These are phyloP conservation scores for Cichladusa arquata DNA, from an alignment of 2,113 vertebrate species.

Conservation along the genomic window DNA sequence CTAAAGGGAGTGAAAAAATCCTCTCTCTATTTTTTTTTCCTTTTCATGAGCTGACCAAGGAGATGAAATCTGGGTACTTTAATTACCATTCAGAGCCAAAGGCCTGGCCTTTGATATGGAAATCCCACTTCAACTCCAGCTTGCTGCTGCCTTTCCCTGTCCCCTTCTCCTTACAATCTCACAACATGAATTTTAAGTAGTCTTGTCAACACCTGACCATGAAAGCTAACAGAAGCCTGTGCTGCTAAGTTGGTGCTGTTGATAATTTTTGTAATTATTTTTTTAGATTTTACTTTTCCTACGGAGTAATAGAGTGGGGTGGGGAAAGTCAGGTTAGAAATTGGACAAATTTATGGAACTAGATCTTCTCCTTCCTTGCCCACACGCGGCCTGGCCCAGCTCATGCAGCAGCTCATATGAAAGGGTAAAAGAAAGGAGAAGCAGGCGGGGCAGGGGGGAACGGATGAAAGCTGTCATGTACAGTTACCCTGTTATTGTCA, in stretches of 20 bases:
- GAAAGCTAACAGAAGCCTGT: conserved; percentile 68
- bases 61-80: conserved; percentile 92
- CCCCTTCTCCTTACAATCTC: conserved; percentile 78
- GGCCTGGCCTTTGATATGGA: conserved; percentile 96
- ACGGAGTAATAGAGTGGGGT: neutral
- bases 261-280: neutral
- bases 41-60: conserved; percentile 91
- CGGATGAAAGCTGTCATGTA: conserved; percentile 76
- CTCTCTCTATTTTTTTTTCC: conserved; percentile 80
- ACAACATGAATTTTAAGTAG: conserved; percentile 90
- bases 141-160: conserved; percentile 72
- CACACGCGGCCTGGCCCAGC: neutral
- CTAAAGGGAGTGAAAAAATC: conserved; percentile 72
- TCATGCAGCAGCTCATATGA: conserved; percentile 57
- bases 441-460: neutral
- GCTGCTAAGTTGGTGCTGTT: conserved; percentile 43
- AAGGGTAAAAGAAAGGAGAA: conserved; percentile 8
- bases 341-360: neutral
- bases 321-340: neutral
- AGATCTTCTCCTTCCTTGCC: neutral
- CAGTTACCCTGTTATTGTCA: conserved; percentile 79
- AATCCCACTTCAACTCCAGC: conserved; percentile 87
- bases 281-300: neutral
- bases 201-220: conserved; percentile 84
- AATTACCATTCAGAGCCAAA: conserved; percentile 95